Evolutionary conservation across 1,140 invertebrate genomes (phyloP).

Genomic region (Atopsyche davidsoni): DNA sequence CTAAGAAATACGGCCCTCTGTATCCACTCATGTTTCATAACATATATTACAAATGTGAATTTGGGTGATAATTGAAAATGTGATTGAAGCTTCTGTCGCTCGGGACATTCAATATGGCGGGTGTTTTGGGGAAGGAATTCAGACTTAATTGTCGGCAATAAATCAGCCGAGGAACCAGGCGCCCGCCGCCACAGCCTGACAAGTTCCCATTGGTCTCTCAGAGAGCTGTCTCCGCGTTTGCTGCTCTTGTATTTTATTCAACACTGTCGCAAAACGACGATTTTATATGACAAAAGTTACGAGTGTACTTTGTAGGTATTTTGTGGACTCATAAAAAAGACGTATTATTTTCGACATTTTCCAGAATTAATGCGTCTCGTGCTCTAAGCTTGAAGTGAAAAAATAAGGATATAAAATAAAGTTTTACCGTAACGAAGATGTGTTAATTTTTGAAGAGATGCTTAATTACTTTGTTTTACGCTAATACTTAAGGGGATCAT

Average conservation of each 20-base stretch:
- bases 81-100: no score
- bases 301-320: constrained; percentile 25
- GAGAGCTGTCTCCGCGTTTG: constrained; percentile 1
- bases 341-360: constrained; percentile 22
- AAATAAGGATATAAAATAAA: constrained; percentile 19
- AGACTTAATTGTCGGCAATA: constrained; percentile 13
- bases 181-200: neutral
- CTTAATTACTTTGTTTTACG: constrained; percentile 22
- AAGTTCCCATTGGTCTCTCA: constrained; percentile 14
- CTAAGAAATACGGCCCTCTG: no score
- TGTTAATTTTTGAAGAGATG: constrained; percentile 25
- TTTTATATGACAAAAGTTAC: constrained; percentile 23
- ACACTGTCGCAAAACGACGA: constrained; percentile 12
- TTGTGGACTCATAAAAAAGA: constrained; percentile 28
- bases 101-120: no score
- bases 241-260: constrained; percentile 17
- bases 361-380: constrained; percentile 15
- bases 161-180: constrained; percentile 1
- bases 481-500: constrained; percentile 12
- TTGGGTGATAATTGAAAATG: no score
- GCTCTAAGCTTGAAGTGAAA: constrained; percentile 7
- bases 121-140: no score
- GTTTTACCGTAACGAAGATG: constrained; percentile 18
- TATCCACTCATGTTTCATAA: no score
- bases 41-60: no score